A percentile compares a stretch with the other conserved stretches of the same genome.
Conservation (phyloP, 2,888 invertebrate species). For the Patella ulyssiponensis region DNA sequence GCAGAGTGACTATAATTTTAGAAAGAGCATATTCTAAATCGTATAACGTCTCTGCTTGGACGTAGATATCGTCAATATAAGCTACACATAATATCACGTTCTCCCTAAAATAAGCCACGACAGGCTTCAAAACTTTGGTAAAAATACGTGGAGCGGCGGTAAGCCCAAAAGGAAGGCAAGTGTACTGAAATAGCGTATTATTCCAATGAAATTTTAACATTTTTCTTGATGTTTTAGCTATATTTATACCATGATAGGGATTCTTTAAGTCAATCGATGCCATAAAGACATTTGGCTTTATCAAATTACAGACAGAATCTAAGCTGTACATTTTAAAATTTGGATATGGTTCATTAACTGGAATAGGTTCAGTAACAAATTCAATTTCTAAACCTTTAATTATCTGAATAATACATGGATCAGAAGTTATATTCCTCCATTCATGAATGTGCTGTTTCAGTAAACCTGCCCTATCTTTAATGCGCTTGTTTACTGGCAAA, state of each 20-base stretch:
- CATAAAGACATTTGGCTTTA: neutral
- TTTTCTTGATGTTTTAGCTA: neutral
- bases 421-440: too few species aligned
- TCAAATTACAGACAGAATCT: neutral
- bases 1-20: too few species aligned
- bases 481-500: neutral
- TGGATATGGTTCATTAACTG: neutral
- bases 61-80: too few species aligned
- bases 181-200: neutral
- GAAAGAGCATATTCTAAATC: too few species aligned
- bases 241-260: neutral
- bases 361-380: neutral
- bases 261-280: neutral
- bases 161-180: neutral
- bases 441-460: neutral
- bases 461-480: neutral
- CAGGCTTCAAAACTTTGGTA: neutral
- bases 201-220: neutral
- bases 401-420: too few species aligned
- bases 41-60: too few species aligned
- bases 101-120: too few species aligned
- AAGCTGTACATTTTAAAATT: neutral
- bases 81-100: too few species aligned
- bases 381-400: neutral
- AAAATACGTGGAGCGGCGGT: neutral